Evolutionary conservation across 2,797 vertebrate species (phyloP), one percentile per base, ranked within the genome.

Genomic region (Darevskia mixta): DNA sequence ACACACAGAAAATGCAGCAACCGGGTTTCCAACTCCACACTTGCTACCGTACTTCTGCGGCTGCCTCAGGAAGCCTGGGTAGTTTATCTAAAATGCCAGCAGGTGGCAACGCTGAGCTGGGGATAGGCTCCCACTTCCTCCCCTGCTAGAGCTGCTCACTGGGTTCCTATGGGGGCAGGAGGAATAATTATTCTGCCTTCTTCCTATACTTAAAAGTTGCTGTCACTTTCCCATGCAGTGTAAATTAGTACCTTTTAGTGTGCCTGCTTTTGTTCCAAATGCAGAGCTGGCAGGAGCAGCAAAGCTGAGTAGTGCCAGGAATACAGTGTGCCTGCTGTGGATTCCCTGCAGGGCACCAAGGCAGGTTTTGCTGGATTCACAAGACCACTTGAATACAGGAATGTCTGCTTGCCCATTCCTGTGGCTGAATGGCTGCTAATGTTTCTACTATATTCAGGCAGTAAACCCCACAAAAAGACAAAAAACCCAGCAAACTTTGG

Each of bases 191-290:
- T 32, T 61, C 45, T 27, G 73, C 8, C 13, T 8, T 82, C 45
- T 8, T 82, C 45, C 67, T 87, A 1, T 20, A 85, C 86, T 81
- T 73, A 38, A 55, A 85, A 84, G 29, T 58, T 11, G 11, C 49
- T 64, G 66, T 25, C 4, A n/a, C 7, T 32, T 79, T 8, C 0
- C 0, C 9, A 0, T 3, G 1, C 15, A 1, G 32, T 20, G 8
- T 72, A 45, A 81, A 18, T 15, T 41, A n/a, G 0, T 66, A 8
- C 72, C 10, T 49, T 71, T 7, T 23, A 43, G 72, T 17, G 38
- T 0, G 0, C 7, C 29, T 18, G 15, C 69, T 55, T 90, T 45
- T 86, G 73, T 71, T 2, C 0, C 9, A 9, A 9, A 4, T 5
- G 5, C 61, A 67, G 79, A 69, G 41, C 61, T 15, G 32, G 72